Percentiles rank a stretch among this genome's conserved stretches.
phyloP scores from a whole-genome alignment of 2,888 invertebrate genomes.

The Arge pagana region DNA sequence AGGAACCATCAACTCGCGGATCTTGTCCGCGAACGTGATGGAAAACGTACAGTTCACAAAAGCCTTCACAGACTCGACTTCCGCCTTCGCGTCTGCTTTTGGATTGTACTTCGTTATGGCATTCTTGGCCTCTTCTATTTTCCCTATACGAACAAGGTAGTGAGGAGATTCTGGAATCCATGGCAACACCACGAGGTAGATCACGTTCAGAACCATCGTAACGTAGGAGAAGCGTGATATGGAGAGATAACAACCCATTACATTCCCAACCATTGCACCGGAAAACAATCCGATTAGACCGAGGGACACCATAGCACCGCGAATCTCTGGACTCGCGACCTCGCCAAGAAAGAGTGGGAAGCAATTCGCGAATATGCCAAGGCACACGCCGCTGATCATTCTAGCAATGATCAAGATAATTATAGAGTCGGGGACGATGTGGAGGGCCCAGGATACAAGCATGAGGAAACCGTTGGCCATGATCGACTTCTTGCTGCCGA shows the following conservation, averaged over 20 bases:
- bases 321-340: conserved; percentile 42
- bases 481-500: conserved; percentile 42
- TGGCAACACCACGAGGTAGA: background rate
- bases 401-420: conserved; percentile 36
- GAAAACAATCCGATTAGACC: background rate
- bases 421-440: conserved; percentile 33
- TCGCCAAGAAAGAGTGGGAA: conserved; percentile 45
- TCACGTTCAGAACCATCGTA: background rate
- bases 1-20: conserved; percentile 27
- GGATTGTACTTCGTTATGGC: conserved; percentile 41
- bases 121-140: conserved; percentile 34
- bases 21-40: conserved; percentile 23
- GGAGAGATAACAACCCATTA: conserved; percentile 6
- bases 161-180: conserved; percentile 18
- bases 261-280: conserved; percentile 2
- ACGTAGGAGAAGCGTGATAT: background rate
- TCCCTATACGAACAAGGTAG: background rate
- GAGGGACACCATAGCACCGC: conserved; percentile 41
- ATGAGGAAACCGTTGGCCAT: conserved; percentile 34
- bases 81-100: conserved; percentile 29
- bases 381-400: conserved; percentile 35
- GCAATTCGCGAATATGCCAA: conserved; percentile 41
- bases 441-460: conserved; percentile 36
- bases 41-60: conserved; percentile 30
- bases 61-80: conserved; percentile 34